phyloP scores from a whole-genome alignment of 2,888 invertebrate genomes.

The Aspidiotus rigidus region DNA sequence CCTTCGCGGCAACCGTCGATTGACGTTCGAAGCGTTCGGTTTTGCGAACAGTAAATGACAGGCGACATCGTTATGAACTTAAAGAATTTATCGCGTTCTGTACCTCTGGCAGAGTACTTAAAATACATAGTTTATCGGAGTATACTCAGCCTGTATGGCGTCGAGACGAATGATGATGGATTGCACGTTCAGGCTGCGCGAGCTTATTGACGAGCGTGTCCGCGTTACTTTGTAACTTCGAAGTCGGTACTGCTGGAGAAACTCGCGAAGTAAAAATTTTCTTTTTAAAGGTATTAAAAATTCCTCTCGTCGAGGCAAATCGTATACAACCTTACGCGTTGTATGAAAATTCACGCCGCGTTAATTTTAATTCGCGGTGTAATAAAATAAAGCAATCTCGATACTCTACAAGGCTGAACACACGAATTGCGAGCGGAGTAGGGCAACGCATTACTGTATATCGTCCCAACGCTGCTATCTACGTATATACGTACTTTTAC shows the following conservation, averaged over 20 bases:
- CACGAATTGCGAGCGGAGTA: background rate
- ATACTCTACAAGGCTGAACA: background rate
- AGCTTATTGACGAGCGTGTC: conserved; percentile 1
- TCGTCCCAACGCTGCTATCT: background rate
- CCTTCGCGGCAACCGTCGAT: no score
- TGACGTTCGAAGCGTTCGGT: no score
- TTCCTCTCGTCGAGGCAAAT: background rate
- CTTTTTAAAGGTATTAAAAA: background rate
- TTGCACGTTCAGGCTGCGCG: background rate
- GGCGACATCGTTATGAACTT: conserved; percentile 4
- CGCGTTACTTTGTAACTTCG: background rate
- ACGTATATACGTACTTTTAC: background rate
- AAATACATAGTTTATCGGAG: conserved; percentile 1
- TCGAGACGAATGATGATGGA: background rate
- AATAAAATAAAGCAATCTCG: conserved; percentile 1
- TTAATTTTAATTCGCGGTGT: background rate
- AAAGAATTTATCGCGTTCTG: background rate
- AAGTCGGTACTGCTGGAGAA: background rate
- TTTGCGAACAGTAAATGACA: background rate
- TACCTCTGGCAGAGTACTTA: background rate
- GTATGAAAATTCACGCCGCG: conserved; percentile 1
- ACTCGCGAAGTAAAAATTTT: background rate
- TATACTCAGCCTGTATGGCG: background rate
- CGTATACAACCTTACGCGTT: conserved; percentile 1
- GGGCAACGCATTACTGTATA: background rate